Percentiles rank a stretch among this genome's conserved stretches.
Conservation (phyloP, 2,888 invertebrate genomes). For the Germaria angustata region DNA sequence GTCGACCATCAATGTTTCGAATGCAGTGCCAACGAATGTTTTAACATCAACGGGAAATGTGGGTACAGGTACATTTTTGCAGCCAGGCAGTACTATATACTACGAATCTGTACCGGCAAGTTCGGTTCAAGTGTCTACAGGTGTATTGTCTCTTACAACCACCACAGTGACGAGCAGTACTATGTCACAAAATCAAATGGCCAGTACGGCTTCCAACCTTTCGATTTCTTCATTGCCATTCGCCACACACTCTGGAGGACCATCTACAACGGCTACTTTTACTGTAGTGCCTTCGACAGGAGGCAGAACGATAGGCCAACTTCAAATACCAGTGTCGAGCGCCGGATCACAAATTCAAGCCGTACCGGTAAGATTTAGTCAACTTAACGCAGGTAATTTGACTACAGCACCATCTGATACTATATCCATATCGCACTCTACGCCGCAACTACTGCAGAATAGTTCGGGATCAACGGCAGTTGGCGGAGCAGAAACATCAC, state of each 20-base stretch:
- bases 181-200: constrained; percentile 71
- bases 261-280: constrained; percentile 77
- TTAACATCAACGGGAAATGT: constrained; percentile 68
- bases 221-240: constrained; percentile 77
- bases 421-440: constrained; percentile 57
- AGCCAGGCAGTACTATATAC: constrained; percentile 78
- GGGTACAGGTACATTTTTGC: constrained; percentile 72
- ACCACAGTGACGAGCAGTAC: constrained; percentile 78
- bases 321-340: constrained; percentile 74
- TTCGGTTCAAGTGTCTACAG: constrained; percentile 76
- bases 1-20: constrained; percentile 54
- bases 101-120: constrained; percentile 79
- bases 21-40: constrained; percentile 63
- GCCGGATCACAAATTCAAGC: constrained; percentile 73
- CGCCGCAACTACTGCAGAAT: constrained; percentile 63
- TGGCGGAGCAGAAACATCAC: constrained; percentile 42
- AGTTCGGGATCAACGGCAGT: not conserved
- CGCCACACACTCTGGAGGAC: constrained; percentile 71
- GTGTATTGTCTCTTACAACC: constrained; percentile 78
- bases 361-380: constrained; percentile 74
- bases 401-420: constrained; percentile 50
- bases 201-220: constrained; percentile 68
- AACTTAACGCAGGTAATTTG: constrained; percentile 69
- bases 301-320: constrained; percentile 75
- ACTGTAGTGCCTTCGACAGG: constrained; percentile 77